A percentile compares a stretch with the other conserved stretches of the same genome.
These are phyloP conservation scores for Gallinago jamesoni DNA, from an alignment of 2,113 vertebrate genomes.

Conservation along the genomic window DNA sequence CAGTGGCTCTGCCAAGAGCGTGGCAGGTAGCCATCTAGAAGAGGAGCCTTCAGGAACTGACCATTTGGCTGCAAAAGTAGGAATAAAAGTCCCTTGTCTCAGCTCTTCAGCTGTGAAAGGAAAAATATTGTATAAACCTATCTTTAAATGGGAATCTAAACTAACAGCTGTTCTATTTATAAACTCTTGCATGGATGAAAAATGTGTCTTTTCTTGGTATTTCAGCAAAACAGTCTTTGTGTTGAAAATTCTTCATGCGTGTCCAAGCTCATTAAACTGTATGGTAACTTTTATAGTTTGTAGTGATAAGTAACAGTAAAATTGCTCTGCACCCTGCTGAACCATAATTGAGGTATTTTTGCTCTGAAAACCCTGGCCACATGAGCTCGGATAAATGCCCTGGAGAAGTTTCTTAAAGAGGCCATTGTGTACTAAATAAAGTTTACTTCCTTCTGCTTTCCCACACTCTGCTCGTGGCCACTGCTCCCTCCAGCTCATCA, in stretches of 20 bases:
- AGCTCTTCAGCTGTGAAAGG: not conserved
- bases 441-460: constrained; percentile 12
- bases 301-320: not conserved
- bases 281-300: constrained; percentile 24
- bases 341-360: constrained; percentile 13
- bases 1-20: not conserved
- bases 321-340: constrained; percentile 3
- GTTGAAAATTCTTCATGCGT: not conserved
- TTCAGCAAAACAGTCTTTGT: constrained; percentile 29
- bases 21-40: not conserved
- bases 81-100: constrained; percentile 36
- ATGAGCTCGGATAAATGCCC: not conserved
- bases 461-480: not conserved
- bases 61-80: not conserved
- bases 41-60: not conserved
- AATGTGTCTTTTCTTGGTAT: constrained; percentile 12
- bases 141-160: not conserved
- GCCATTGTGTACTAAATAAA: constrained; percentile 34
- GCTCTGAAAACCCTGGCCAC: constrained; percentile 1
- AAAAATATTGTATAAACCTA: not conserved
- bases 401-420: constrained; percentile 9
- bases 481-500: not conserved
- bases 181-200: not conserved
- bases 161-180: constrained; percentile 52
- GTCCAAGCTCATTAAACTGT: constrained; percentile 24